phyloP scores from a whole-genome alignment of 1,140 invertebrate species.

The Aporrectodea caliginosa region DNA sequence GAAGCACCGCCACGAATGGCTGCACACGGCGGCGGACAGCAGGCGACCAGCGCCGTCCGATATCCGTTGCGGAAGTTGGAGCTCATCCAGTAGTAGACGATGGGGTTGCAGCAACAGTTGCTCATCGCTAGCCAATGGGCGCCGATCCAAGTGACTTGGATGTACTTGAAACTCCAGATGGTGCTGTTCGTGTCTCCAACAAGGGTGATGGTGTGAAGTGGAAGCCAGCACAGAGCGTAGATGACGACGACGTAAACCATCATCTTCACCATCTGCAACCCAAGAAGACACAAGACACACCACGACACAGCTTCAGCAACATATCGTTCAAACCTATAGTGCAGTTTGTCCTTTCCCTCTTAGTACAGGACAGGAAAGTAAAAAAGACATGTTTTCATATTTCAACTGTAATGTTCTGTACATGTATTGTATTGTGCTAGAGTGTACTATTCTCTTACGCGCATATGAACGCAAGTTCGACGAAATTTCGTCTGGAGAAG shows the following conservation, averaged over 20 bases:
- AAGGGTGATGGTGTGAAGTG: slow-evolving; percentile 67
- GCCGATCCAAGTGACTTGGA: slow-evolving; percentile 69
- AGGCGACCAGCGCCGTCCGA: background rate
- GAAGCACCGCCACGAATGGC: too few species aligned
- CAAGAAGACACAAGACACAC: background rate
- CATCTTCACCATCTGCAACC: slow-evolving; percentile 80
- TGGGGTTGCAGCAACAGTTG: slow-evolving; percentile 85
- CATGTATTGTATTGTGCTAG: too few species aligned
- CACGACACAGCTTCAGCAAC: too few species aligned
- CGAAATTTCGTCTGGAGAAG: too few species aligned
- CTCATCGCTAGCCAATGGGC: slow-evolving; percentile 84
- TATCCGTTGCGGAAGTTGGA: slow-evolving; percentile 63
- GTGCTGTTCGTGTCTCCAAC: slow-evolving; percentile 49
- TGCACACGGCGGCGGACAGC: background rate
- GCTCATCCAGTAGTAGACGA: slow-evolving; percentile 92
- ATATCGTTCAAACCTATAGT: too few species aligned
- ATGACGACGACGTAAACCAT: slow-evolving; percentile 82
- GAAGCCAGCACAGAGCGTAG: slow-evolving; percentile 81
- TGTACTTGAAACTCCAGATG: slow-evolving; percentile 57
- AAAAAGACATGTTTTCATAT: too few species aligned
- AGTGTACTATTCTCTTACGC: too few species aligned
- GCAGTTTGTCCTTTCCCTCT: too few species aligned
- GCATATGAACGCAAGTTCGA: too few species aligned
- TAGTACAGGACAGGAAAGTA: too few species aligned
- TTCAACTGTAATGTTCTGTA: too few species aligned